Conservation (phyloP, 2,113 vertebrate genomes). For the Pungitius pungitius region DNA sequence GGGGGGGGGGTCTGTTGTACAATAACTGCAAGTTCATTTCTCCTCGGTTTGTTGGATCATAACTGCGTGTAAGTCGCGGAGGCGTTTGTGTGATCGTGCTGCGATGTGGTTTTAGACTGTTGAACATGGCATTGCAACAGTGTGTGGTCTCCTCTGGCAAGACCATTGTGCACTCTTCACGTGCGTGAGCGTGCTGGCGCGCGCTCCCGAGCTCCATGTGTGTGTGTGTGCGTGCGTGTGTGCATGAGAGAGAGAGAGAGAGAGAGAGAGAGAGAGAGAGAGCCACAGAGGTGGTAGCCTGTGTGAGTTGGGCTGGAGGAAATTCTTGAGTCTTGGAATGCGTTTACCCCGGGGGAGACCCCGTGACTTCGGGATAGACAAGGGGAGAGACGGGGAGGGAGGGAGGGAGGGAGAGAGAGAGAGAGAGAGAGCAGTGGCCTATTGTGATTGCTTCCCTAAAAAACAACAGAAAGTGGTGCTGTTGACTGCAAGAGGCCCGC, state of each 20-base stretch:
- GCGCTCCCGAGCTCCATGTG: neutral
- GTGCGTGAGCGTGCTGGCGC: constrained; percentile 7
- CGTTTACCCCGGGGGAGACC: constrained; percentile 85
- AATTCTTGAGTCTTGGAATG: constrained; percentile 87
- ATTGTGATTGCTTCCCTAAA: constrained; percentile 39
- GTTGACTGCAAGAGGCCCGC: neutral
- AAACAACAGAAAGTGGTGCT: constrained; percentile 16
- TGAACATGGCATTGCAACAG: constrained; percentile 66
- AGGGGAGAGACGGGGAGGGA: constrained; percentile 27
- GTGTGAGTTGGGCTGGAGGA: constrained; percentile 82
- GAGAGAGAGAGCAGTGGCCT: constrained; percentile 15
- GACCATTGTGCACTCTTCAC: constrained; percentile 43
- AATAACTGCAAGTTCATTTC: neutral
- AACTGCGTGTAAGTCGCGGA: neutral
- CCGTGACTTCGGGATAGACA: constrained; percentile 71
- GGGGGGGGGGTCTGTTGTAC: neutral
- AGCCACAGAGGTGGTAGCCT: constrained; percentile 41
- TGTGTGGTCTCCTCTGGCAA: constrained; percentile 72
- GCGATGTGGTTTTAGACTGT: constrained; percentile 16
- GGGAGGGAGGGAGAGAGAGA: neutral
- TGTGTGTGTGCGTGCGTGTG: constrained; percentile 14
- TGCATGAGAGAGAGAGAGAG: neutral
- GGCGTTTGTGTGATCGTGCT: neutral
- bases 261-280: neutral
- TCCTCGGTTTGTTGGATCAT: neutral